A percentile compares a stretch with the other conserved stretches of the same genome.
These are phyloP conservation scores for Andrena trimmerana DNA, from an alignment of 2,888 invertebrate genomes.

Conservation along the genomic window DNA sequence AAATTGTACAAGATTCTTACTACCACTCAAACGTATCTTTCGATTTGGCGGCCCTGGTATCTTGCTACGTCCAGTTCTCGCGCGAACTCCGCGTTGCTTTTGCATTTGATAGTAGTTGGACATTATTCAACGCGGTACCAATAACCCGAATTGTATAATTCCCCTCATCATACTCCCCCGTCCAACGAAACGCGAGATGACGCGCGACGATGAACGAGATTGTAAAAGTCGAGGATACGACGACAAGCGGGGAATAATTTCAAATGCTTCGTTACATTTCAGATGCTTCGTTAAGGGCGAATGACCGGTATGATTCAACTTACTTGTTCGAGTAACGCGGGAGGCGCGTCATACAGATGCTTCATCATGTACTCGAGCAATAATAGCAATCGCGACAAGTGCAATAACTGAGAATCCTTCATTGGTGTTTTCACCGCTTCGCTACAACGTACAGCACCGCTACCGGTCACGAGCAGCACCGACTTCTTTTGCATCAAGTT, in stretches of 20 bases:
- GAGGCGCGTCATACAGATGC: slow-evolving; percentile 97
- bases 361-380: slow-evolving; percentile 97
- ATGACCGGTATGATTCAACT: slow-evolving; percentile 38
- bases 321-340: slow-evolving; percentile 94
- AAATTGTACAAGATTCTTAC: slow-evolving; percentile 81
- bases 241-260: neutral
- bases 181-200: too few relatives aligned
- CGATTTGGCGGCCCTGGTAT: slow-evolving; percentile 83
- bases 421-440: slow-evolving; percentile 88
- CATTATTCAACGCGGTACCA: slow-evolving; percentile 17
- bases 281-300: slow-evolving; percentile 57
- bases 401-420: slow-evolving; percentile 91
- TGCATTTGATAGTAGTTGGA: slow-evolving; percentile 74
- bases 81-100: slow-evolving; percentile 72
- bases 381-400: slow-evolving; percentile 93
- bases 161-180: too few relatives aligned
- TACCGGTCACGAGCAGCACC: slow-evolving; percentile 93
- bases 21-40: slow-evolving; percentile 83
- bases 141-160: neutral
- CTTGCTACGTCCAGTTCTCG: slow-evolving; percentile 72
- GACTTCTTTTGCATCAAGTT: slow-evolving; percentile 99
- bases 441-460: slow-evolving; percentile 90
- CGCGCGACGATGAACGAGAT: too few relatives aligned
- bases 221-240: neutral
- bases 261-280: slow-evolving; percentile 58